These are phyloP conservation scores for Amblyornis subalaris DNA, from an alignment of 2,113 vertebrate species.

Conservation along the genomic window DNA sequence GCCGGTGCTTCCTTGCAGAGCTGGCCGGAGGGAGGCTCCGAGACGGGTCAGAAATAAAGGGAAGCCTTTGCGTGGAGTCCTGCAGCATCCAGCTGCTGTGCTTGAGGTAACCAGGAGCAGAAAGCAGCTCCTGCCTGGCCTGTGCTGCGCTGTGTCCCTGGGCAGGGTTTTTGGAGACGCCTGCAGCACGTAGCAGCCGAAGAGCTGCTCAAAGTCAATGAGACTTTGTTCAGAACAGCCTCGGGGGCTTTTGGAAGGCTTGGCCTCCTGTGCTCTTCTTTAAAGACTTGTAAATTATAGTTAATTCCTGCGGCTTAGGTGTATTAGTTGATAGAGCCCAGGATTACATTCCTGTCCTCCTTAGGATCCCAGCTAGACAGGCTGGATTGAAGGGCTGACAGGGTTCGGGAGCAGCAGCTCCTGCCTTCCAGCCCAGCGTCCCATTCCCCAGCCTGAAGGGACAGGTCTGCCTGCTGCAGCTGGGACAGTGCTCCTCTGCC, in stretches of 20 bases:
- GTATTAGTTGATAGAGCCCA: neutral
- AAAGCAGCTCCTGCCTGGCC: neutral
- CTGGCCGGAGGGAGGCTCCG: neutral
- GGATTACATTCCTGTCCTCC: neutral
- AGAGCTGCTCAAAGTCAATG: neutral
- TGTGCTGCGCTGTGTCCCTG: neutral
- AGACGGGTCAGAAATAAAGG: neutral
- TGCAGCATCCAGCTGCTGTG: neutral
- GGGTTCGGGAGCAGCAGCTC: neutral
- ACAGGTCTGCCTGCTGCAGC: neutral
- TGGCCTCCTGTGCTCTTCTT: neutral
- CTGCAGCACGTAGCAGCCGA: neutral
- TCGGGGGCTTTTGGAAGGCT: neutral
- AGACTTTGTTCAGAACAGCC: conserved; percentile 12
- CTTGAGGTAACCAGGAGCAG: neutral
- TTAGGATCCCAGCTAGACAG: neutral
- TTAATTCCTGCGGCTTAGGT: neutral
- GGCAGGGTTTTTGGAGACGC: neutral
- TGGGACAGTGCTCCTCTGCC: neutral
- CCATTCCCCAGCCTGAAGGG: neutral
- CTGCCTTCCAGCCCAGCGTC: neutral
- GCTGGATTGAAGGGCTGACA: neutral
- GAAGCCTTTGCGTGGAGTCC: neutral
- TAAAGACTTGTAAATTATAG: conserved; percentile 25
- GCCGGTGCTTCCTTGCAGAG: neutral